Percentiles rank a stretch among this genome's conserved stretches.
phyloP scores from a whole-genome alignment of 2,113 vertebrate genomes.

The Danio rerio region GRCz12tu NC_133192.1:10868501-10869000 shows the following conservation, averaged over 20 bases:
- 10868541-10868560: no score
- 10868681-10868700: constrained; percentile 51
- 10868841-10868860: constrained; percentile 58
- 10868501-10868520: no score
- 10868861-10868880: constrained; percentile 53
- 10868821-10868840: constrained; percentile 60
- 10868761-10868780: constrained; percentile 57
- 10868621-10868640: no score
- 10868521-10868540: background rate
- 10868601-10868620: constrained; percentile 37
- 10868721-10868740: constrained; percentile 52
- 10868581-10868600: no score
- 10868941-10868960: constrained; percentile 57
- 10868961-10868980: constrained; percentile 55
- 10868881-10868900: constrained; percentile 44
- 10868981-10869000: constrained; percentile 34
- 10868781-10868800: constrained; percentile 59
- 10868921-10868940: constrained; percentile 60
- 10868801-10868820: constrained; percentile 60
- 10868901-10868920: constrained; percentile 57
- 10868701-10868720: constrained; percentile 45
- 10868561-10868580: no score
- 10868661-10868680: no score
- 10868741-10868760: constrained; percentile 36
- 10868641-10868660: no score